phyloP scores from a whole-genome alignment of 2,797 vertebrate genomes.

The Mormyrus hasselquistii region DNA sequence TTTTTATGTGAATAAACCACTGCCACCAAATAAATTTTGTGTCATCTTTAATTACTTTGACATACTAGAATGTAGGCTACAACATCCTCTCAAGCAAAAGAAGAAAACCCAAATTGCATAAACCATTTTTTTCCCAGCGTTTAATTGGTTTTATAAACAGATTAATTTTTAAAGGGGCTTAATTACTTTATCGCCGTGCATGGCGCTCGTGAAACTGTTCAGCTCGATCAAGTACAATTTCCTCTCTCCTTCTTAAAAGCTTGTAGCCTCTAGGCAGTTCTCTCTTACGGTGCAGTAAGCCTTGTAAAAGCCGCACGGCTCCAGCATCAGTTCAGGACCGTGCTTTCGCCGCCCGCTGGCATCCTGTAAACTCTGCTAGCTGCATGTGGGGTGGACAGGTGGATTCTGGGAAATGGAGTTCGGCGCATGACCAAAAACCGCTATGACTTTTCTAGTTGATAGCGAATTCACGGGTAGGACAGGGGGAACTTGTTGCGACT shows the following conservation, averaged over 20 bases:
- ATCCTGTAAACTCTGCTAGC: not conserved
- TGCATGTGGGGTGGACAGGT: not conserved
- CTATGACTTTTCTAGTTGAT: not conserved
- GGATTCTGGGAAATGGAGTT: slow-evolving; percentile 20
- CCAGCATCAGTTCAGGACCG: not conserved
- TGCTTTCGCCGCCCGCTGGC: not conserved
- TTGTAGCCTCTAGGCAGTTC: slow-evolving; percentile 42
- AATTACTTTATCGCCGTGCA: slow-evolving; percentile 65
- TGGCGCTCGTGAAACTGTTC: slow-evolving; percentile 63
- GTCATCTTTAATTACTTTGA: slow-evolving; percentile 59
- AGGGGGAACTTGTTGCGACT: not conserved
- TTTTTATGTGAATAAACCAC: not conserved
- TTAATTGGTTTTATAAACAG: slow-evolving; percentile 77
- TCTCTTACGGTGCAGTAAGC: slow-evolving; percentile 20
- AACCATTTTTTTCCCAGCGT: slow-evolving; percentile 52
- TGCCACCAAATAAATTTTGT: slow-evolving; percentile 11
- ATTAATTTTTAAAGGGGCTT: slow-evolving; percentile 66
- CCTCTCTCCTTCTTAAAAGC: slow-evolving; percentile 50
- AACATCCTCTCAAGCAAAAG: slow-evolving; percentile 58
- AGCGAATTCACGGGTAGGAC: not conserved
- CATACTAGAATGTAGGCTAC: slow-evolving; percentile 59
- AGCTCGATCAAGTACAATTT: slow-evolving; percentile 65
- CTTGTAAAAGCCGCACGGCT: slow-evolving; percentile 15
- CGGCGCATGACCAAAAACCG: not conserved
- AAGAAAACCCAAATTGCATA: slow-evolving; percentile 57